Conservation (phyloP, 2,888 invertebrate species). For the Phorcus lineatus region DNA sequence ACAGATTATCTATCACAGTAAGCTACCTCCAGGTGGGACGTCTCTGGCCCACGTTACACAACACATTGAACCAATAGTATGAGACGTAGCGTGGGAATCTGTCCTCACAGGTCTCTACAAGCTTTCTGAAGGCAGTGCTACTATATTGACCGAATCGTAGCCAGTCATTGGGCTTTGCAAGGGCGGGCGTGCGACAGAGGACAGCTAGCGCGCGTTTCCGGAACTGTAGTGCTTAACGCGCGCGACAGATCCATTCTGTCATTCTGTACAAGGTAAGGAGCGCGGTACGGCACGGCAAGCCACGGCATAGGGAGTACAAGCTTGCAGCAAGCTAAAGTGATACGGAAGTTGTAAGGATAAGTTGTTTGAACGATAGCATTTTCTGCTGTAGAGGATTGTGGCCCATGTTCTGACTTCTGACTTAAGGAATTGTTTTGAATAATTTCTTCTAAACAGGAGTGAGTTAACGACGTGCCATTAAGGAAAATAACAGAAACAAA, state of each 20-base stretch:
- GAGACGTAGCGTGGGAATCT: background rate
- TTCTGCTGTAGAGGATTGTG: background rate
- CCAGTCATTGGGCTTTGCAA: conserved; percentile 3
- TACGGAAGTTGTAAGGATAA: conserved; percentile 1
- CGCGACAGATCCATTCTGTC: conserved; percentile 5
- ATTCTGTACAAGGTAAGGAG: background rate
- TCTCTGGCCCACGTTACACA: background rate
- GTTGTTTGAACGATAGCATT: background rate
- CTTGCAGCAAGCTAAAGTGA: background rate
- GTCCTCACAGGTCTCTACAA: background rate
- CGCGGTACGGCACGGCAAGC: background rate
- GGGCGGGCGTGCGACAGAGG: background rate
- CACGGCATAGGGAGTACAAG: background rate
- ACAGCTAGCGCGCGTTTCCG: conserved; percentile 6
- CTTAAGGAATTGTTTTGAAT: background rate
- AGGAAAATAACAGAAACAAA: background rate
- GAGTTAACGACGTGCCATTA: background rate
- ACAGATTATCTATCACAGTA: too few species aligned
- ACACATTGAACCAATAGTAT: background rate
- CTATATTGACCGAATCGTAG: background rate
- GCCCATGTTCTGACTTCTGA: background rate
- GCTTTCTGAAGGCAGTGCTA: background rate
- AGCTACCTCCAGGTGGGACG: background rate
- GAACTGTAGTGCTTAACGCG: conserved; percentile 3
- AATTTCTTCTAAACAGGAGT: background rate